Base-by-base conservation (phyloP, 2,113 vertebrate species). In the Thalassoma bifasciatum region DNA sequence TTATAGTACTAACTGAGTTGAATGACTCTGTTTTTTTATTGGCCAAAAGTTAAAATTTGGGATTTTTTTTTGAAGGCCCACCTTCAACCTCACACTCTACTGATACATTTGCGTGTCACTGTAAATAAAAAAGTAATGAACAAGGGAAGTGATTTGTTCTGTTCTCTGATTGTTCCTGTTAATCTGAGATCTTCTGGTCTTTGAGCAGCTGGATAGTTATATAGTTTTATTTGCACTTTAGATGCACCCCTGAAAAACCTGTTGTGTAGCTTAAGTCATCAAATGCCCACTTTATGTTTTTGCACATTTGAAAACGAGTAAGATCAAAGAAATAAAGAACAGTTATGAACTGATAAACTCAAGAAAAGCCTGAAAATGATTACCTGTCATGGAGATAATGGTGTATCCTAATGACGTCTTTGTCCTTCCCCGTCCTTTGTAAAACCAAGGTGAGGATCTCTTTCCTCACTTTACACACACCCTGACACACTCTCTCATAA, bases 341-440 rank as follows among this genome's bases (percentile, higher is more conserved):
- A 36, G 22, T 44, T 6, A 30, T 30, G 6, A 30, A 30, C 30
- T 30, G 3, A 30, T n/a, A 30, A 30, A 6, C 30, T 30, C 6
- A 3, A 6, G 3, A 4, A 30, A 30, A 6, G 30, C 30, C 30
- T 30, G 30, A 30, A 30, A 4, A 30, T 30, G n/a, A n/a, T n/a
- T n/a, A n/a, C n/a, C n/a, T n/a, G 6, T 30, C 59, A 42, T 42
- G 8, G n/a, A 72, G 6, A 49, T 37, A 30, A 8, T n/a, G 5
- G 21, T n/a, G 22, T 51, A 44, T 50, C 12, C 42, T 49, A 30
- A 70, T 74, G 60, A 69, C 62, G 61, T n/a, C 1, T 77, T 80
- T 75, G 70, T 86, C 81, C 66, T 82, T 80, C 34, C 5, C 8
- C 71, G 46, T 67, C 30, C 77, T 66, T 63, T 47, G 23, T 46